Evolutionary conservation across 2,797 vertebrate species (phyloP).

Genomic region (Scolopax bukidnonensis): DNA sequence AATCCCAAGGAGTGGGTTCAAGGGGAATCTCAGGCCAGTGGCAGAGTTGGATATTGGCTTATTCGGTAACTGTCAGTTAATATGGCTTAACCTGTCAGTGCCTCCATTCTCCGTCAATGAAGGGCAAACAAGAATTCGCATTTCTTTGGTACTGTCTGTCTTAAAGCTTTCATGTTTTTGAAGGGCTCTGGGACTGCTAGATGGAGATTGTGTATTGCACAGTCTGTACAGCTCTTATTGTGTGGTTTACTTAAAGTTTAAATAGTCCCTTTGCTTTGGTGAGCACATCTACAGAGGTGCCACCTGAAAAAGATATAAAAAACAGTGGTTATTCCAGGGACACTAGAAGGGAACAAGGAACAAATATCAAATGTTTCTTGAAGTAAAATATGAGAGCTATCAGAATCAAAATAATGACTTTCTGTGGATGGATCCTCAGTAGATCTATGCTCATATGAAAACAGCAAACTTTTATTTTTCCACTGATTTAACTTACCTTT

Average conservation of each 20-base stretch:
- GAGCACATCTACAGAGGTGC: background rate
- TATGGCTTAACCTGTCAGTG: background rate
- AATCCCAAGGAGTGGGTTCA: constrained; percentile 23
- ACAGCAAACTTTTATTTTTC: background rate
- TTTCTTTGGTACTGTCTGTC: background rate
- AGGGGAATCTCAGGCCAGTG: background rate
- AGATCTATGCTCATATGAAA: background rate
- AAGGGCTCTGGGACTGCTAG: background rate
- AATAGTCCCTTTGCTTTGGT: background rate
- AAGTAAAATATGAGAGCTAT: background rate
- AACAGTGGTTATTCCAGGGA: background rate
- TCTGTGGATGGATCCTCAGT: background rate
- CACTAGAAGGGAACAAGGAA: background rate
- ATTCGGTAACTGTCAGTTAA: background rate
- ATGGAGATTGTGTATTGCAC: background rate
- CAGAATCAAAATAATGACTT: background rate
- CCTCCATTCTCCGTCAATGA: background rate
- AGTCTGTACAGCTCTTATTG: background rate
- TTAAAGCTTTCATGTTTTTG: background rate
- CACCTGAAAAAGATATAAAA: background rate
- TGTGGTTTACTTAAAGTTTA: background rate
- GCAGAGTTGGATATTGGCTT: background rate
- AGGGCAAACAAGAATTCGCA: background rate
- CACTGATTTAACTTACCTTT: background rate
- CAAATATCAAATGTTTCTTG: background rate